phyloP scores from a whole-genome alignment of 1,140 invertebrate genomes.

The Metaphire vulgaris region DNA sequence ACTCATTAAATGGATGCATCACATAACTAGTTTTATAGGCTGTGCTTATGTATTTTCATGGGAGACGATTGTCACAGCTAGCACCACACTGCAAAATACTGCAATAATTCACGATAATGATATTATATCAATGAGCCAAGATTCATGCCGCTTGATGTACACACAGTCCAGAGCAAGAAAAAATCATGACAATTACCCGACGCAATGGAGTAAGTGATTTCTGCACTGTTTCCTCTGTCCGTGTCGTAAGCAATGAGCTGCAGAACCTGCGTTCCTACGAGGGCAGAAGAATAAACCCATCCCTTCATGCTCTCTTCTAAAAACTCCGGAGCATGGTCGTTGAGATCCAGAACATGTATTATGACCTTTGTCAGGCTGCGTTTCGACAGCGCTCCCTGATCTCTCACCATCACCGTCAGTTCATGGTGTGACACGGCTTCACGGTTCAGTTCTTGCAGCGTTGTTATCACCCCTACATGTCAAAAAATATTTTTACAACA shows the following conservation, averaged over 20 bases:
- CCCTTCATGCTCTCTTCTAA: conserved; percentile 56
- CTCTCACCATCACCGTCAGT: conserved; percentile 79
- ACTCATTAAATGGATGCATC: too few species aligned
- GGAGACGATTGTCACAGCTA: too few species aligned
- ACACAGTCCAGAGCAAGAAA: too few species aligned
- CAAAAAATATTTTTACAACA: too few species aligned
- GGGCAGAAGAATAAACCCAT: conserved; percentile 46
- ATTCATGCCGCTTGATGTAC: too few species aligned
- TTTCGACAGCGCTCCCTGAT: conserved; percentile 77
- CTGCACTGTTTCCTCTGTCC: conserved; percentile 73
- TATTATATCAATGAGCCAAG: too few species aligned
- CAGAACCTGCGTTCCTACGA: conserved; percentile 54
- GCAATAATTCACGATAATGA: too few species aligned
- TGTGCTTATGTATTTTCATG: too few species aligned
- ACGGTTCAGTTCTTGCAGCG: conserved; percentile 66
- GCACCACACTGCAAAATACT: too few species aligned
- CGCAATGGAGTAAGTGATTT: conserved; percentile 70
- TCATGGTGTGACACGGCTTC: conserved; percentile 76
- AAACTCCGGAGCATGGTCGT: conserved; percentile 81
- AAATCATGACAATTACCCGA: conserved; percentile 62
- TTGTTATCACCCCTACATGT: conserved; percentile 57
- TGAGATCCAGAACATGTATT: conserved; percentile 76
- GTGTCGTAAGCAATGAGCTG: conserved; percentile 69
- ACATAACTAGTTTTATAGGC: too few species aligned
- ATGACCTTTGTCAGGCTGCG: conserved; percentile 74